Conservation (phyloP, 2,113 vertebrate genomes). For the Serilophus lunatus region DNA sequence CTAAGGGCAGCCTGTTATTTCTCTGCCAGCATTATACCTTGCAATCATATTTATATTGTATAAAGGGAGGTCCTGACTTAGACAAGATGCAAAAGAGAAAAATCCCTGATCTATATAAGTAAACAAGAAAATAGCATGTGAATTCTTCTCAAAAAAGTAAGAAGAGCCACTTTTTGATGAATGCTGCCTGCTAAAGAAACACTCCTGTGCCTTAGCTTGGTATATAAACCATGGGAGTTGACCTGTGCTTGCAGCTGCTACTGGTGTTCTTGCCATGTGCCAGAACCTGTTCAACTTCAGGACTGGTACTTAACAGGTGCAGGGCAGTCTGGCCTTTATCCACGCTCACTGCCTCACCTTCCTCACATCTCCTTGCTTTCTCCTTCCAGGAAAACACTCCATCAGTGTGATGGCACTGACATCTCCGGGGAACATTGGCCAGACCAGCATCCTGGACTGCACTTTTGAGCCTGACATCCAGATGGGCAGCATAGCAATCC, state of each 20-base stretch:
- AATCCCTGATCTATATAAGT: neutral
- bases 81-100: neutral
- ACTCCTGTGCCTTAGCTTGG: neutral
- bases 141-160: neutral
- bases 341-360: rapidly evolving
- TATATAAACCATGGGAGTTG: rapidly evolving
- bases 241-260: neutral
- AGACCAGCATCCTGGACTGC: slow-evolving; percentile 60
- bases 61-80: neutral
- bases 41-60: neutral
- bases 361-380: neutral
- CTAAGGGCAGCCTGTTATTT: neutral
- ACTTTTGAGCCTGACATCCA: slow-evolving; percentile 51
- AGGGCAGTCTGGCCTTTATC: neutral
- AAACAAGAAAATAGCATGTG: neutral
- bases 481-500: slow-evolving; percentile 51
- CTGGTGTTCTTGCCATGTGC: neutral
- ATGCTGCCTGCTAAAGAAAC: neutral
- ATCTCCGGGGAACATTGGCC: slow-evolving; percentile 50
- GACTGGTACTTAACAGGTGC: neutral
- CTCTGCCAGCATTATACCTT: neutral
- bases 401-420: neutral
- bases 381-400: slow-evolving; percentile 44
- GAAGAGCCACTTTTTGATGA: neutral
- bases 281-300: rapidly evolving